Conservation (phyloP, 1,140 invertebrate genomes). For the Aphelenchoides fujianensis region DNA sequence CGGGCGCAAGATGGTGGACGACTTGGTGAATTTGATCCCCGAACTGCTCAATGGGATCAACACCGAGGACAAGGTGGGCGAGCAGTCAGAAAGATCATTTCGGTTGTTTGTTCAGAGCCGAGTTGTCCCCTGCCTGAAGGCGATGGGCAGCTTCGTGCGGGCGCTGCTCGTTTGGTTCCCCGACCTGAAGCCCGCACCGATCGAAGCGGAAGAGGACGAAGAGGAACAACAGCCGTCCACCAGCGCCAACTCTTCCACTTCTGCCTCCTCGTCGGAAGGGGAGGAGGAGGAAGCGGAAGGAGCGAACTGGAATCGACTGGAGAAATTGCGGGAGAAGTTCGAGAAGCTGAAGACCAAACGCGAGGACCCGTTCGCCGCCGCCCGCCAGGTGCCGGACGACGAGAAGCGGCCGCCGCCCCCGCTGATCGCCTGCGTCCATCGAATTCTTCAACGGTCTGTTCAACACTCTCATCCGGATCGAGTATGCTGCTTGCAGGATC, state of each 20-base stretch:
- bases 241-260: too few relatives aligned
- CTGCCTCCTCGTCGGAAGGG: too few relatives aligned
- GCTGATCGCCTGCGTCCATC: constrained; percentile 4
- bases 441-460: neutral
- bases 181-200: neutral
- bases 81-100: too few relatives aligned
- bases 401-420: neutral
- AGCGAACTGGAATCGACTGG: constrained; percentile 1
- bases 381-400: neutral
- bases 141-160: neutral
- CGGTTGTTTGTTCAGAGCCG: constrained; percentile 11
- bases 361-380: neutral
- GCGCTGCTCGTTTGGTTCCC: constrained; percentile 2
- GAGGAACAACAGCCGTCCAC: too few relatives aligned
- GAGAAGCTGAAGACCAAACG: neutral
- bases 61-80: constrained; percentile 7
- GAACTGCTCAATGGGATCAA: constrained; percentile 5
- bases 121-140: constrained; percentile 17
- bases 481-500: neutral
- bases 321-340: constrained; percentile 23
- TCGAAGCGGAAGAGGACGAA: neutral
- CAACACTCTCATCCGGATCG: neutral
- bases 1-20: neutral
- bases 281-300: neutral
- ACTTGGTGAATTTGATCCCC: constrained; percentile 9